Evolutionary conservation across 64 coral and sea anemone genomes (phyloP), one percentile per base, ranked within the genome.

Genomic region (Actinia equina): DNA sequence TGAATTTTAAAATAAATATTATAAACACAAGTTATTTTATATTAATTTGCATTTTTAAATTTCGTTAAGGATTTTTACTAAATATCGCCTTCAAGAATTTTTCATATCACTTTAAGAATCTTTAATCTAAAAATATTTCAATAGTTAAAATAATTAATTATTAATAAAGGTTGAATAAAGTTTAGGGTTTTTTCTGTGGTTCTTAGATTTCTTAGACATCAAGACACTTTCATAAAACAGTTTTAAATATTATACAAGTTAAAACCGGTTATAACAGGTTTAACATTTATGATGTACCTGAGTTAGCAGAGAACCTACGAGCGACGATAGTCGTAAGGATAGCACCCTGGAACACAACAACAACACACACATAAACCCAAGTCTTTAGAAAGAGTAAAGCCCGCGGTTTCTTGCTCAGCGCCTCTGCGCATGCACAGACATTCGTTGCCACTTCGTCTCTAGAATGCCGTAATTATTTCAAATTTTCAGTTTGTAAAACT

Each of bases 261-360:
- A 49, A 82, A 52, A 51, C 80, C 80, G 80, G 52, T 85, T 90
- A 76, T 90, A 84, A 86, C 23, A 57, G 63, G 58, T 91, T 92
- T 71, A 87, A 54, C 17, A 77, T 85, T 94, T 83, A 76, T 84
- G 89, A 86, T 84, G 85, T 97, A 97, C 94, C 94, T 97, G 94
- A 97, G 80, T 97, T 97, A 97, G 94, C 94, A 80, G 94, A 97
- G 92, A 97, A 97, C 77, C 94, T 97, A 93, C 94, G 94, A 87
- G 94, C 94, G 91, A 97, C 94, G 83, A 97, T 97, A 87, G 94
- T 97, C 62, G 94, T 97, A 93, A 97, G 90, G 88, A 97, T 97
- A 88, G 94, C 94, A 63, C 94, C 94, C 94, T 97, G 91, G 44
- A 97, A 97, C 52, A 96, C 44, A 85, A 86, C 59, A 95, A 91